phyloP scores from a whole-genome alignment of 2,797 vertebrate species.

The Chelidonichthys spinosus region DNA sequence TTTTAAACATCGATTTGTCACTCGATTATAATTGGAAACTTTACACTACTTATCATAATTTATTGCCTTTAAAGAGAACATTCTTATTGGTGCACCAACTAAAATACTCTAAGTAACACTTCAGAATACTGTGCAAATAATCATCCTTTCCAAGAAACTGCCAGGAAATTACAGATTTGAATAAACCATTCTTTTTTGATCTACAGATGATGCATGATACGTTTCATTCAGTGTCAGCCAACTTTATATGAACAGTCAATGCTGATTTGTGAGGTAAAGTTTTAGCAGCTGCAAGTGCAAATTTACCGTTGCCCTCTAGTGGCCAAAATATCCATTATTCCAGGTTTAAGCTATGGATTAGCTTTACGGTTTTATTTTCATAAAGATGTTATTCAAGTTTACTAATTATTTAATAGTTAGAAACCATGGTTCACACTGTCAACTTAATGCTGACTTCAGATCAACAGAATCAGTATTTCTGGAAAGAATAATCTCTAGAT shows the following conservation, averaged over 20 bases:
- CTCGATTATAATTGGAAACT: neutral
- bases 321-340: neutral
- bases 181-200: neutral
- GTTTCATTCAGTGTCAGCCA: neutral
- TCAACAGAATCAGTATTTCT: neutral
- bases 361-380: neutral
- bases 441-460: neutral
- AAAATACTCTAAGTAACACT: neutral
- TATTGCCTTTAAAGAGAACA: neutral
- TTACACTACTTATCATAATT: neutral
- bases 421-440: neutral
- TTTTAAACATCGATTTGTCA: neutral
- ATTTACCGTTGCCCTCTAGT: slow-evolving; percentile 6
- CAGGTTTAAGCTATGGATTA: neutral
- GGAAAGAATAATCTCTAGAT: neutral
- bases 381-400: neutral
- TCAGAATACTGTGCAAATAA: neutral
- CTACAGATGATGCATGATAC: slow-evolving; percentile 20
- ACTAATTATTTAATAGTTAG: neutral
- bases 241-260: neutral
- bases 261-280: neutral
- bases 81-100: neutral
- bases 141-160: slow-evolving; percentile 2
- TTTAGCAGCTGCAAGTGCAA: neutral
- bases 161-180: neutral